These are phyloP conservation scores for Andrena bicolor DNA, from an alignment of 2,888 invertebrate genomes.

Conservation along the genomic window DNA sequence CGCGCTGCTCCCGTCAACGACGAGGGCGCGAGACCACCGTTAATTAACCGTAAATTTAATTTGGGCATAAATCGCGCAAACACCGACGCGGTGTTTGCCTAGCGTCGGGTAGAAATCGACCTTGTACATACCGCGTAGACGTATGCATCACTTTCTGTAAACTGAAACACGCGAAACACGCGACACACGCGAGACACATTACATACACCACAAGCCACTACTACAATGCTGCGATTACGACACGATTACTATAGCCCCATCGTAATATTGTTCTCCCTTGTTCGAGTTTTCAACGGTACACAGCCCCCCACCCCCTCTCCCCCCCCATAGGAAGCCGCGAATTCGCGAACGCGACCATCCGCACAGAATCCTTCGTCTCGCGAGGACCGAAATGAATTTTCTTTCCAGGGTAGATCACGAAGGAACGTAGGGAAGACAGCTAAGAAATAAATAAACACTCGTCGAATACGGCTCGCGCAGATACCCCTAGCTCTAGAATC, in stretches of 20 bases:
- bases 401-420: no score
- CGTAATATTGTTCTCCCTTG: slow-evolving; percentile 42
- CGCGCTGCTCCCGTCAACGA: slow-evolving; percentile 62
- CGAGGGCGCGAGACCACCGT: slow-evolving; percentile 71
- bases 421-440: no score
- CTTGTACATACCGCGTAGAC: slow-evolving; percentile 78
- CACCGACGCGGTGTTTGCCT: slow-evolving; percentile 51
- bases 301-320: not conserved
- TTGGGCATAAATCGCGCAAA: slow-evolving; percentile 77
- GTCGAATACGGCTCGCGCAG: not conserved
- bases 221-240: slow-evolving; percentile 57
- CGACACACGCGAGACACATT: slow-evolving; percentile 21
- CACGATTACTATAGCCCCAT: slow-evolving; percentile 30
- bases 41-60: slow-evolving; percentile 76
- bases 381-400: no score
- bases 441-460: no score
- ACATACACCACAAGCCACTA: slow-evolving; percentile 16
- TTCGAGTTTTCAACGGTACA: slow-evolving; percentile 52
- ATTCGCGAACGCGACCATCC: slow-evolving; percentile 4
- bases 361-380: not conserved
- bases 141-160: slow-evolving; percentile 76
- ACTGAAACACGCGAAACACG: slow-evolving; percentile 66
- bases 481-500: not conserved
- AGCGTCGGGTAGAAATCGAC: slow-evolving; percentile 72
- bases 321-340: not conserved